Percentiles rank a stretch among this genome's conserved stretches.
Evolutionary conservation across 2,888 invertebrate genomes (phyloP).

Genomic region (Amphimallon solstitiale): DNA sequence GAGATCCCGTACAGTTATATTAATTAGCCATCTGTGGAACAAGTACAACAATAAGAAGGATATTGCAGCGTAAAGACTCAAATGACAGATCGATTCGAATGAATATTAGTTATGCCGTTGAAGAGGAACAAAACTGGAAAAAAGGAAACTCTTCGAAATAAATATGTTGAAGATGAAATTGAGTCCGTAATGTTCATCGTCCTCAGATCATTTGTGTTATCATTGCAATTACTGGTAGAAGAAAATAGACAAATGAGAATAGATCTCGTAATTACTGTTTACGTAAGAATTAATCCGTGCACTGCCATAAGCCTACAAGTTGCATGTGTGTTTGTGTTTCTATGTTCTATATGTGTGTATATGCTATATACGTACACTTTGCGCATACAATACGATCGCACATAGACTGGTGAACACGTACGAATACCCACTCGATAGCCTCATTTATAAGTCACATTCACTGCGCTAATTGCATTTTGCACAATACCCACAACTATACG

Average conservation of each 20-base stretch:
- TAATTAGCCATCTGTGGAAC: too few species aligned
- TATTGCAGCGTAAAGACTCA: too few species aligned
- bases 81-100: too few species aligned
- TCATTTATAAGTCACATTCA: constrained; percentile 55
- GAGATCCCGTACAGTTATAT: too few species aligned
- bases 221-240: constrained; percentile 29
- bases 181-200: constrained; percentile 13
- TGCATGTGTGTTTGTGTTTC: too few species aligned
- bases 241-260: constrained; percentile 28
- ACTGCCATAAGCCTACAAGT: constrained; percentile 33
- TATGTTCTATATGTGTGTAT: too few species aligned
- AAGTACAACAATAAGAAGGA: too few species aligned
- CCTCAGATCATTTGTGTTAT: constrained; percentile 21
- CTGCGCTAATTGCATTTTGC: constrained; percentile 54
- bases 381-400: too few species aligned
- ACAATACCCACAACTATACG: constrained; percentile 52
- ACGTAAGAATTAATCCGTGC: constrained; percentile 41
- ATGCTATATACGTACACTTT: too few species aligned
- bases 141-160: too few species aligned
- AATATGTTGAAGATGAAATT: background rate
- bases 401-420: background rate
- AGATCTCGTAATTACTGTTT: constrained; percentile 24
- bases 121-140: too few species aligned
- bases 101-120: too few species aligned
- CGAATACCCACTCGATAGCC: constrained; percentile 53